phyloP scores from a whole-genome alignment of 2,797 vertebrate genomes.

The Furcifer pardalis region DNA sequence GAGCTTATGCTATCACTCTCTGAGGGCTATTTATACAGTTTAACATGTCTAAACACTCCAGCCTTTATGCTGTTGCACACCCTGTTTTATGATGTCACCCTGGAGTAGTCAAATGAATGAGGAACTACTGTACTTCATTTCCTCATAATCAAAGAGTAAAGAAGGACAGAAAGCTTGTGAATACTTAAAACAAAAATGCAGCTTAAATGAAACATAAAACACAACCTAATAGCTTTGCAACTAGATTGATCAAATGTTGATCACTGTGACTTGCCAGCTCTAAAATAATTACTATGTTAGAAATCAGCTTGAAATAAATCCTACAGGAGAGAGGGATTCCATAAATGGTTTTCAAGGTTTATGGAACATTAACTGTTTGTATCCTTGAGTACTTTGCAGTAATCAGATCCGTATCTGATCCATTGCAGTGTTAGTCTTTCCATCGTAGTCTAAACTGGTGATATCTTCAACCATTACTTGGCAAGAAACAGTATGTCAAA shows the following conservation, averaged over 20 bases:
- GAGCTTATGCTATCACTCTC: constrained; percentile 18
- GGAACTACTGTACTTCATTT: constrained; percentile 25
- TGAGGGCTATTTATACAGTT: constrained; percentile 28
- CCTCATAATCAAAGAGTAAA: background rate
- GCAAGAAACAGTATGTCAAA: background rate
- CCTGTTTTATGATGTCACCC: constrained; percentile 35
- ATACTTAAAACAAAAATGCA: constrained; percentile 27
- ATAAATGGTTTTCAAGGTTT: constrained; percentile 1
- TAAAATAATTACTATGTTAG: constrained; percentile 34
- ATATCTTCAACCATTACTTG: background rate
- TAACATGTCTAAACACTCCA: constrained; percentile 13
- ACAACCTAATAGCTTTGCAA: constrained; percentile 19
- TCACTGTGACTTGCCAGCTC: background rate
- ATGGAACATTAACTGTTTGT: background rate
- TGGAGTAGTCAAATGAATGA: constrained; percentile 23
- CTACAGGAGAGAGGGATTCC: background rate
- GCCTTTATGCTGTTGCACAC: constrained; percentile 28
- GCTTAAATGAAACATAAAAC: constrained; percentile 16
- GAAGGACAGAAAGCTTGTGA: constrained; percentile 24
- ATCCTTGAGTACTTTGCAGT: background rate
- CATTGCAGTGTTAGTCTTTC: background rate
- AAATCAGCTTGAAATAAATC: constrained; percentile 12
- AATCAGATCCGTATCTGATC: background rate
- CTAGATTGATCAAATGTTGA: constrained; percentile 25
- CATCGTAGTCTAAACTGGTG: background rate